A percentile compares a stretch with the other conserved stretches of the same genome.
These are phyloP conservation scores for Danio rerio DNA, from an alignment of 2,113 vertebrate species.

Conservation along the genomic window GRCz12tu NC_133182.1:50988501-50989000, in stretches of 20 bases:
- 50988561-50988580: no score
- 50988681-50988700: no score
- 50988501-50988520: no score
- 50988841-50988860: constrained; percentile 48
- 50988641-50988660: no score
- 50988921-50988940: constrained; percentile 17
- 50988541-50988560: no score
- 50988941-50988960: constrained; percentile 2
- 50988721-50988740: not conserved
- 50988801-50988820: constrained; percentile 32
- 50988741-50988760: not conserved
- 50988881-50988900: constrained; percentile 37
- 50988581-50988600: no score
- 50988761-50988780: not conserved
- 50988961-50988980: not conserved
- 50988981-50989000: constrained; percentile 11
- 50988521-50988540: no score
- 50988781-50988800: constrained; percentile 16
- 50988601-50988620: no score
- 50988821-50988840: constrained; percentile 30
- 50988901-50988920: constrained; percentile 25
- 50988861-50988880: constrained; percentile 6
- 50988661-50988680: no score
- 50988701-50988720: no score
- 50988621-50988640: no score